phyloP scores from a whole-genome alignment of 1,140 invertebrate genomes.

The Bicyclus anynana region DNA sequence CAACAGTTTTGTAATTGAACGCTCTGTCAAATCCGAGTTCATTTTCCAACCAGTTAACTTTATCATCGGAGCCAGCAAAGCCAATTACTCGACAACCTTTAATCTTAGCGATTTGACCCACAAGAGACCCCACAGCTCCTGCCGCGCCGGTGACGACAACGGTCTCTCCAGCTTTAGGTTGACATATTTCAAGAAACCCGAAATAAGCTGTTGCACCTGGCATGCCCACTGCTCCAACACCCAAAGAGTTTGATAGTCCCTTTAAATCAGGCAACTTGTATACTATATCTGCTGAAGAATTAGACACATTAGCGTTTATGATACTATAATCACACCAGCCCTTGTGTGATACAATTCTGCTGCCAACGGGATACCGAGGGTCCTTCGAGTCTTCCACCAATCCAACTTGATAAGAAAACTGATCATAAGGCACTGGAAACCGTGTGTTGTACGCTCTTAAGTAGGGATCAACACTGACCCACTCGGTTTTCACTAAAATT shows the following conservation, averaged over 20 bases:
- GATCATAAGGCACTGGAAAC: conserved; percentile 28
- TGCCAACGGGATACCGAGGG: conserved; percentile 28
- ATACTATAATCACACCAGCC: conserved; percentile 33
- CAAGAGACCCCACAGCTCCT: conserved; percentile 31
- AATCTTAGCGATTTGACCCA: conserved; percentile 34
- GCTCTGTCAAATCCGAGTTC: conserved; percentile 32
- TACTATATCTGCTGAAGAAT: neutral
- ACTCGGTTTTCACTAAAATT: conserved; percentile 25
- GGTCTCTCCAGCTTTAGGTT: conserved; percentile 32
- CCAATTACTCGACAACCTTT: conserved; percentile 35
- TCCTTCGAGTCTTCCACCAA: conserved; percentile 29
- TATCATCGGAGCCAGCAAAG: conserved; percentile 33
- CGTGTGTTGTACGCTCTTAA: conserved; percentile 5
- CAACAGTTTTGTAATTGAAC: conserved; percentile 31
- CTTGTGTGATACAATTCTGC: conserved; percentile 27
- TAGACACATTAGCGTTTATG: conserved; percentile 22
- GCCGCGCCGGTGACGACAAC: conserved; percentile 35
- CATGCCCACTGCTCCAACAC: conserved; percentile 29
- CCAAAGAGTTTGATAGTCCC: conserved; percentile 27
- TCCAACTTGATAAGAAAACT: conserved; percentile 31
- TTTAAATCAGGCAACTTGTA: conserved; percentile 30
- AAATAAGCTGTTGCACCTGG: conserved; percentile 36
- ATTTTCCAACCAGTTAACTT: conserved; percentile 31
- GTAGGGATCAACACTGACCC: conserved; percentile 14
- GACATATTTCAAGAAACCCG: conserved; percentile 33